phyloP scores from a whole-genome alignment of 2,113 vertebrate species.

The Canis aureus region DNA sequence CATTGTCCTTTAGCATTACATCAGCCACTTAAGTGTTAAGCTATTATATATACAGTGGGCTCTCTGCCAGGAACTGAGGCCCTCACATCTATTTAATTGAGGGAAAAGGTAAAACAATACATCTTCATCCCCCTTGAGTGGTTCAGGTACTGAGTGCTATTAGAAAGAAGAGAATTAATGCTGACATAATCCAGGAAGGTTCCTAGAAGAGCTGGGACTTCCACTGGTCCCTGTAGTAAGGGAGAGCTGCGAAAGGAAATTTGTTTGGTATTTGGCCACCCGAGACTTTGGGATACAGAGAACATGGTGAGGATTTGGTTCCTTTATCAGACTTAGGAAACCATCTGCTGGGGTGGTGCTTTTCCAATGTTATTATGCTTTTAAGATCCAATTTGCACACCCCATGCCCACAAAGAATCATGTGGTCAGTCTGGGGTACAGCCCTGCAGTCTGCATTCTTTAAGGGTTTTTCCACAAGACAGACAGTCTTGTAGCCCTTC shows the following conservation, averaged over 20 bases:
- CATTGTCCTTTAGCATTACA: constrained; percentile 33
- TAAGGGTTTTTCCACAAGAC: constrained; percentile 33
- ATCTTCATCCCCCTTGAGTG: not conserved
- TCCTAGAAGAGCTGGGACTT: constrained; percentile 31
- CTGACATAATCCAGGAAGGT: constrained; percentile 25
- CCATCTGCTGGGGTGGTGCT: not conserved
- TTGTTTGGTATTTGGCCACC: not conserved
- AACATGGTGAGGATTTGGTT: constrained; percentile 12
- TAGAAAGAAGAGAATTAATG: constrained; percentile 28
- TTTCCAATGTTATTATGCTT: constrained; percentile 9
- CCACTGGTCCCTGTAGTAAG: not conserved
- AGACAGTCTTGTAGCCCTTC: not conserved
- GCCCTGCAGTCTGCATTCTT: constrained; percentile 23
- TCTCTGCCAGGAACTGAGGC: constrained; percentile 6
- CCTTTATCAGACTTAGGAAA: constrained; percentile 19
- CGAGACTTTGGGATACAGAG: not conserved
- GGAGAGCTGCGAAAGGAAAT: not conserved
- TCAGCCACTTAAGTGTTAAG: constrained; percentile 26
- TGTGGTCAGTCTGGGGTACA: not conserved
- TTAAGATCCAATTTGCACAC: constrained; percentile 13
- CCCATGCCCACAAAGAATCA: not conserved
- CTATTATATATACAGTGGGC: constrained; percentile 18
- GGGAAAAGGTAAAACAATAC: not conserved
- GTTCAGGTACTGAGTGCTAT: not conserved
- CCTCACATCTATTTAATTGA: not conserved